phyloP scores from a whole-genome alignment of 2,797 vertebrate species.

The Euthynnus affinis region DNA sequence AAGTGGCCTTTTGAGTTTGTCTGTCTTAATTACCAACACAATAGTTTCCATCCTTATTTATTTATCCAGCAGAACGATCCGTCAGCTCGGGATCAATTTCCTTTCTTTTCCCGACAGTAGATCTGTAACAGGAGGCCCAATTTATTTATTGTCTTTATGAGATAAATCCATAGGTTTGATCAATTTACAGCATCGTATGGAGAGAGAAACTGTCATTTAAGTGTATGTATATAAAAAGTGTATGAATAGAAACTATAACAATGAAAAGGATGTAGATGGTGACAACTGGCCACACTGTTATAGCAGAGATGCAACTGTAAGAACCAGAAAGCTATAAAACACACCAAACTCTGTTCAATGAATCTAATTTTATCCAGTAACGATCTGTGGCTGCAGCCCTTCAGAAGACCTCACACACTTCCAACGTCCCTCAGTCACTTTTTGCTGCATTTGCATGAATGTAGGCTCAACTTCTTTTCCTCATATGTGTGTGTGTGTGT shows the following conservation, averaged over 20 bases:
- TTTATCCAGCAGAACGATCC: slow-evolving; percentile 27
- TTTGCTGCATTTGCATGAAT: slow-evolving; percentile 37
- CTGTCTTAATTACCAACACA: slow-evolving; percentile 24
- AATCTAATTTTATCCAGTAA: not conserved
- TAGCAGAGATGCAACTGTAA: not conserved
- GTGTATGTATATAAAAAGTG: too few relatives aligned
- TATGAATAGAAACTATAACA: not conserved
- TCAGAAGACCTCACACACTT: slow-evolving; percentile 4
- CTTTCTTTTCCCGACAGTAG: slow-evolving; percentile 21
- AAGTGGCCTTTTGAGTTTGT: slow-evolving; percentile 7
- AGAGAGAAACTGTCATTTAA: not conserved
- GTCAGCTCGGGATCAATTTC: slow-evolving; percentile 39
- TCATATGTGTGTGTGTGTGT: slow-evolving; percentile 15
- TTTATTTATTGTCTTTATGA: slow-evolving; percentile 26
- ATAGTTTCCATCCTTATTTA: slow-evolving; percentile 34
- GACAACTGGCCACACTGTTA: not conserved
- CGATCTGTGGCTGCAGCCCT: slow-evolving; percentile 8
- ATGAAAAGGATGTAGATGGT: not conserved
- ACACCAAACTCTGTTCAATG: not conserved
- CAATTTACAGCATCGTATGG: not conserved
- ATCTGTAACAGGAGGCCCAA: slow-evolving; percentile 9
- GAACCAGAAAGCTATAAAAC: not conserved
- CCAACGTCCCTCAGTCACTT: slow-evolving; percentile 10
- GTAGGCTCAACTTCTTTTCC: slow-evolving; percentile 8
- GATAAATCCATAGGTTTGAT: slow-evolving; percentile 44